These are phyloP conservation scores for Pachypsylla venusta DNA, from an alignment of 1,140 invertebrate genomes.

Conservation along the genomic window DNA sequence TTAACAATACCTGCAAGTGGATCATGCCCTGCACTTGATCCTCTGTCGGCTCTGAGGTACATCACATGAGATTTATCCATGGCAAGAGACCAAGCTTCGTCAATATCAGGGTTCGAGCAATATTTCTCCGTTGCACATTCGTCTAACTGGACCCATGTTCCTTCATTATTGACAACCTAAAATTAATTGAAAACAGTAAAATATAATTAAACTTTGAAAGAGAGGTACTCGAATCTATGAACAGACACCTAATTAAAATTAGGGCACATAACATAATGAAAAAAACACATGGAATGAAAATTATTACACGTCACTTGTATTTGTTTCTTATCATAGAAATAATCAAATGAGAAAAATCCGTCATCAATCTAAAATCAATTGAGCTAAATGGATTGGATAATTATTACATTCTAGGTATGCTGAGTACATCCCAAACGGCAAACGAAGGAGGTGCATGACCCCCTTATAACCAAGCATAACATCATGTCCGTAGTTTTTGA, in stretches of 20 bases:
- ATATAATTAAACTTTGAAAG: background rate
- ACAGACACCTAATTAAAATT: background rate
- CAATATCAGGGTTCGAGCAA: slow-evolving; percentile 42
- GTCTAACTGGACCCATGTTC: slow-evolving; percentile 52
- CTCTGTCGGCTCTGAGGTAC: slow-evolving; percentile 48
- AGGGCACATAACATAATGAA: slow-evolving; percentile 1
- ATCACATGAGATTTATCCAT: slow-evolving; percentile 47
- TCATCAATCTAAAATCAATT: too few relatives aligned
- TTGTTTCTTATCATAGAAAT: too few relatives aligned
- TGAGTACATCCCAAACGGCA: too few relatives aligned
- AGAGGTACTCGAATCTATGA: background rate
- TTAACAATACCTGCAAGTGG: background rate
- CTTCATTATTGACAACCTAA: slow-evolving; percentile 41
- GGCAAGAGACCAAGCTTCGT: slow-evolving; percentile 61
- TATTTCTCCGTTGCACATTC: slow-evolving; percentile 45
- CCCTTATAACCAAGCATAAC: too few relatives aligned
- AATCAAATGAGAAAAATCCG: too few relatives aligned
- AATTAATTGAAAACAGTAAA: slow-evolving; percentile 2
- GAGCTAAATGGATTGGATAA: too few relatives aligned
- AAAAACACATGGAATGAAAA: too few relatives aligned
- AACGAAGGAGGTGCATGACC: too few relatives aligned
- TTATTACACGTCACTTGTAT: too few relatives aligned
- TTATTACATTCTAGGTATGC: too few relatives aligned
- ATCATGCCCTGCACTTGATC: slow-evolving; percentile 27
- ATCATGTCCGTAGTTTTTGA: too few relatives aligned